phyloP scores from a whole-genome alignment of 2,113 vertebrate species.

The Cephalopholis sonnerati region DNA sequence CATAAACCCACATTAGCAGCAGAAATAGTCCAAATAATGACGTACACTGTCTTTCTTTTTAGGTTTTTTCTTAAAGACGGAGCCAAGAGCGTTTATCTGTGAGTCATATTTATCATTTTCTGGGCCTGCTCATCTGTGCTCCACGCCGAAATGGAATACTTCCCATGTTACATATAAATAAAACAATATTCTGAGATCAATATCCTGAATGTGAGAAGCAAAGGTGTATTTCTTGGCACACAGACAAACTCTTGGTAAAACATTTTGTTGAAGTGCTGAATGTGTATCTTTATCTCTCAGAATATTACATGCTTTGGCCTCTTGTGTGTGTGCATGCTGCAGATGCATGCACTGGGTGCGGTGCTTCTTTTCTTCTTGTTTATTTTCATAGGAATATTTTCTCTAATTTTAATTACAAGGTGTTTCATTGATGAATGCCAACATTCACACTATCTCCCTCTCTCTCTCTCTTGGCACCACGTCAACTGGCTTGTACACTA shows the following conservation, averaged over 20 bases:
- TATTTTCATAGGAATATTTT: neutral
- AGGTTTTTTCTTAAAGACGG: neutral
- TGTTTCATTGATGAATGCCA: neutral
- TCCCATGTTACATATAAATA: constrained; percentile 7
- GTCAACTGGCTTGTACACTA: neutral
- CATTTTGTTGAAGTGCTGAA: neutral
- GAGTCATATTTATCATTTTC: constrained; percentile 11
- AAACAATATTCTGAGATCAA: neutral
- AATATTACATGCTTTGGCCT: neutral
- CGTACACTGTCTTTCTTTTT: neutral
- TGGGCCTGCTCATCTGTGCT: neutral
- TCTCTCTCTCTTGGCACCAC: neutral
- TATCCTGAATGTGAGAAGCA: neutral
- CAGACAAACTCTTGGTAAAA: neutral
- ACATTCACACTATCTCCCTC: neutral
- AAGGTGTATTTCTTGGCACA: neutral
- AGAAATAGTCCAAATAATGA: constrained; percentile 26
- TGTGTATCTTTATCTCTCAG: neutral
- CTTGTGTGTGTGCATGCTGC: neutral
- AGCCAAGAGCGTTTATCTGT: constrained; percentile 3
- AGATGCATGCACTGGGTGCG: neutral
- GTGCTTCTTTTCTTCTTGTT: neutral
- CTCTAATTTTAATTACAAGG: neutral
- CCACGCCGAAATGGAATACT: neutral
- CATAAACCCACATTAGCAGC: neutral